Percentiles rank a stretch among this genome's conserved stretches.
Conservation (phyloP, 2,888 invertebrate species). For the Anodontia alba region DNA sequence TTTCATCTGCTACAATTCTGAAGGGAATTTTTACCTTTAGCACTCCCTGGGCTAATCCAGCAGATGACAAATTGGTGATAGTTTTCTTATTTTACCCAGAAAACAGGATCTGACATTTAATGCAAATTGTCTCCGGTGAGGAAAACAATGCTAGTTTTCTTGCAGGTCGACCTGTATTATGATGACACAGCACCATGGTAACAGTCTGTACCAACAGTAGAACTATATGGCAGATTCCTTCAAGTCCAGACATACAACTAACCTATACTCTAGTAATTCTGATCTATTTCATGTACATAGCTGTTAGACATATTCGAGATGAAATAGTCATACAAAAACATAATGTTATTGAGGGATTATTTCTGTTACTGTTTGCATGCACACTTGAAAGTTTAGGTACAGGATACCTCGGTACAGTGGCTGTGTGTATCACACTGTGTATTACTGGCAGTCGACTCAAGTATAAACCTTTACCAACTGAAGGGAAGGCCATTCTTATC, state of each 20-base stretch:
- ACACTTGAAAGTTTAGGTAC: not conserved
- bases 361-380: not conserved
- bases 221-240: not conserved
- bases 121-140: no score
- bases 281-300: not conserved
- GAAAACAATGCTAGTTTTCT: no score
- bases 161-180: no score
- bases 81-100: no score
- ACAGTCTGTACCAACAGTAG: not conserved
- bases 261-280: not conserved
- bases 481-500: slow-evolving; percentile 70
- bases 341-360: not conserved
- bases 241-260: not conserved
- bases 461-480: slow-evolving; percentile 45
- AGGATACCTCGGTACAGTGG: slow-evolving; percentile 18
- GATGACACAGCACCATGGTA: not conserved
- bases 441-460: slow-evolving; percentile 18
- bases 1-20: no score
- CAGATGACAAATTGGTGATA: no score
- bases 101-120: no score
- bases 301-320: not conserved
- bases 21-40: no score
- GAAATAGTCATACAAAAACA: not conserved
- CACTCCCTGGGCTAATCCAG: no score
- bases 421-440: slow-evolving; percentile 15